A percentile compares a stretch with the other conserved stretches of the same genome.
Conservation (phyloP, 2,797 vertebrate species). For the Buphagus erythrorhynchus region DNA sequence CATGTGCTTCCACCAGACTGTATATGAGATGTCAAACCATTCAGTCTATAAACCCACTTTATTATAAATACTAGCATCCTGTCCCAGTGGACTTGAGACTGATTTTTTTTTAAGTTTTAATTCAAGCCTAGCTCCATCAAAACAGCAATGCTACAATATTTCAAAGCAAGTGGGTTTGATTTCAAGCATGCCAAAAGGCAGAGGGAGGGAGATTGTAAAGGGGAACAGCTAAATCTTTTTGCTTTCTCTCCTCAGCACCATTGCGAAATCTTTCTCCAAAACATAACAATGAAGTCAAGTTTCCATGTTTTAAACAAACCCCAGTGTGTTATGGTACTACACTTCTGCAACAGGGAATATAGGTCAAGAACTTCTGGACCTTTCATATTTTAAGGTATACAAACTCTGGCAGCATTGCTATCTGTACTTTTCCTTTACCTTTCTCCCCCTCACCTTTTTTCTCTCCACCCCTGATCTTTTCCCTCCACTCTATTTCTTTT, state of each 20-base stretch:
- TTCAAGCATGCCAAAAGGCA: conserved; percentile 10
- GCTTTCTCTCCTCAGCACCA: conserved; percentile 16
- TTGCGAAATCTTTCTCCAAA: conserved; percentile 58
- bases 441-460: background rate
- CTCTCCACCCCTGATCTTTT: background rate
- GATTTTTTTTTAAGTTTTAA: background rate
- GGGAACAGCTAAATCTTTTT: conserved; percentile 13
- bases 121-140: conserved; percentile 13
- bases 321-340: background rate
- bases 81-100: background rate
- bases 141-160: background rate
- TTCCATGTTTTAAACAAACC: conserved; percentile 59
- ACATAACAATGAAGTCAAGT: conserved; percentile 31
- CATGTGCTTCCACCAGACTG: background rate
- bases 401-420: background rate
- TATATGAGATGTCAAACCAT: background rate
- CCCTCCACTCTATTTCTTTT: background rate
- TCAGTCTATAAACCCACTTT: background rate
- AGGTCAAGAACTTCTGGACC: conserved; percentile 31
- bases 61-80: conserved; percentile 23
- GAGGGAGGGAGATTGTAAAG: background rate
- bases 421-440: background rate
- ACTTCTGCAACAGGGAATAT: conserved; percentile 8
- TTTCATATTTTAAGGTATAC: conserved; percentile 43
- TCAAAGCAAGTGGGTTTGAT: conserved; percentile 23